Conservation (phyloP, 2,888 invertebrate genomes). For the Cybosia mesomella region DNA sequence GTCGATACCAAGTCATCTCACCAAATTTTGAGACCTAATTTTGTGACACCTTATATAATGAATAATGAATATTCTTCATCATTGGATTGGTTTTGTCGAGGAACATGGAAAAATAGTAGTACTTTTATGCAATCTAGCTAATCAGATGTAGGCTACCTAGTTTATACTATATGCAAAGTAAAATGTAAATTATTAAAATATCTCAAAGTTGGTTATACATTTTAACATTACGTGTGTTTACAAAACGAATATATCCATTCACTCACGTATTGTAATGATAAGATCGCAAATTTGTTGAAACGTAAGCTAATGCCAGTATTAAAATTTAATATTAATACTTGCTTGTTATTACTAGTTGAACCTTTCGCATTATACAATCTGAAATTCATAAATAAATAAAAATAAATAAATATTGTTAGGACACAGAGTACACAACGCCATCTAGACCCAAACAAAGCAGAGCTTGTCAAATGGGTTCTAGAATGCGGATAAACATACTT, state of each 20-base stretch:
- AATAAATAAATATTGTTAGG: no score
- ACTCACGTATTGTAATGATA: constrained; percentile 22
- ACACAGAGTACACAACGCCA: no score
- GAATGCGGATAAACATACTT: no score
- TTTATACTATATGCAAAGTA: background rate
- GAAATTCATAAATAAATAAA: no score
- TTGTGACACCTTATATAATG: no score
- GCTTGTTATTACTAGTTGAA: background rate
- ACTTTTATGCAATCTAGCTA: background rate
- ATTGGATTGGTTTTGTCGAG: no score
- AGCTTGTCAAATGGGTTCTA: no score
- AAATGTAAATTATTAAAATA: background rate
- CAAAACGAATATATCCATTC: constrained; percentile 15
- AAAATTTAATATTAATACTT: background rate
- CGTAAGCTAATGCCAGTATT: constrained; percentile 12
- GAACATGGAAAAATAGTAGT: no score
- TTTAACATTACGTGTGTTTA: constrained; percentile 5
- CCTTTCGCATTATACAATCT: background rate
- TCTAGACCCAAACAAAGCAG: no score
- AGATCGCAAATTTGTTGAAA: constrained; percentile 19
- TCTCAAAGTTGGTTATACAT: background rate
- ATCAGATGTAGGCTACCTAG: background rate
- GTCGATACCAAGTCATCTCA: no score
- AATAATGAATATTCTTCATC: no score
- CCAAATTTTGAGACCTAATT: no score